Percentiles rank a stretch among this genome's conserved stretches.
Conservation (phyloP, 2,797 vertebrate genomes). For the Todus mexicanus region DNA sequence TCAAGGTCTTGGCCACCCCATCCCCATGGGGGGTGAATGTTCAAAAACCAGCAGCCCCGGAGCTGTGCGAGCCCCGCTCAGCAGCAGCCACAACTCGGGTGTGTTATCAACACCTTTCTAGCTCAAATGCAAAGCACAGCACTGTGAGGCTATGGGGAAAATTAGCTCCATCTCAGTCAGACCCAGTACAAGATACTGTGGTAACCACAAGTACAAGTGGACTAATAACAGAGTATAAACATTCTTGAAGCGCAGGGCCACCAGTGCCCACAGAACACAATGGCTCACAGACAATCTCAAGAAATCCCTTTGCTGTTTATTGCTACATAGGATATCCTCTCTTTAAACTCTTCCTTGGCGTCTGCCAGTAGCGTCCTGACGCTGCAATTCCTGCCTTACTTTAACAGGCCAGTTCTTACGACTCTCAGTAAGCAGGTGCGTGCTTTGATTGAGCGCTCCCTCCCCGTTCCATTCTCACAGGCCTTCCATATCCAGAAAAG, state of each 20-base stretch:
- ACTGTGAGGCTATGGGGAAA: too few relatives aligned
- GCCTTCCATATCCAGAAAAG: neutral
- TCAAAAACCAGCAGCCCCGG: too few relatives aligned
- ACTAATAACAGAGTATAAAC: neutral
- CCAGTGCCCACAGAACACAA: neutral
- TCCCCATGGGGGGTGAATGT: too few relatives aligned
- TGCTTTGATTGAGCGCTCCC: rapidly evolving
- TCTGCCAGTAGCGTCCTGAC: neutral
- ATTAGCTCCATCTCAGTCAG: too few relatives aligned
- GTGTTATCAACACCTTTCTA: too few relatives aligned
- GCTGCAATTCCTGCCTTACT: neutral
- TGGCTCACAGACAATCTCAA: rapidly evolving
- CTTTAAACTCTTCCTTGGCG: neutral
- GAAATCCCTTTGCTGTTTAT: neutral
- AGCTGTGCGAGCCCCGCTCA: too few relatives aligned
- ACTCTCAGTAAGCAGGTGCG: rapidly evolving
- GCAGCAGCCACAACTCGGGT: too few relatives aligned
- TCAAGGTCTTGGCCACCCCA: too few relatives aligned
- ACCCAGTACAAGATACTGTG: rapidly evolving
- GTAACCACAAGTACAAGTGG: neutral
- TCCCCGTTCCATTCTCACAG: neutral
- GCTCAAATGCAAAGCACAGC: too few relatives aligned
- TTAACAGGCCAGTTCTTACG: too few relatives aligned
- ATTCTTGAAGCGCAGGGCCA: neutral
- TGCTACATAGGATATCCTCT: neutral